phyloP scores from a whole-genome alignment of 2,888 invertebrate genomes.

The Neoitamus cyanurus region DNA sequence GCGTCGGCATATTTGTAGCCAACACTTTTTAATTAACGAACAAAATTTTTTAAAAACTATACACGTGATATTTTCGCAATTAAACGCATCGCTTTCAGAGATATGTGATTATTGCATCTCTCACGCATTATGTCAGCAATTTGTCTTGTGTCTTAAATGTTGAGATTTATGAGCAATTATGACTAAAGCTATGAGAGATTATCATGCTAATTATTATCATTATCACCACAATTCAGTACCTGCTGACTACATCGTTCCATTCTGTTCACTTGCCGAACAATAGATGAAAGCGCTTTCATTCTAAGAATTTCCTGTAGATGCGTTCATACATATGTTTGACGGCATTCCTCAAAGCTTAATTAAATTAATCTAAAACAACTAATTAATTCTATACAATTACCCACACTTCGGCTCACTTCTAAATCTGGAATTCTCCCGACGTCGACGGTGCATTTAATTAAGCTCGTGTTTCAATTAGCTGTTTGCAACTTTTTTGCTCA shows the following conservation, averaged over 20 bases:
- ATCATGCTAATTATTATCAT: background rate
- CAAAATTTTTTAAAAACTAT: background rate
- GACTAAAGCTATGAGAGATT: background rate
- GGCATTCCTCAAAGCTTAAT: background rate
- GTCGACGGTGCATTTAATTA: background rate
- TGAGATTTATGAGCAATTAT: background rate
- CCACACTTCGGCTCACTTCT: background rate
- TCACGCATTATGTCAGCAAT: background rate
- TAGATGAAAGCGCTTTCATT: background rate
- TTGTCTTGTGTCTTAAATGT: background rate
- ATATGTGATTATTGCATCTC: background rate
- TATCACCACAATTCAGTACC: background rate
- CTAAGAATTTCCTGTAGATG: background rate
- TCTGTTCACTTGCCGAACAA: too few species aligned
- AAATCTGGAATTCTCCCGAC: background rate
- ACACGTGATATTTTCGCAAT: background rate
- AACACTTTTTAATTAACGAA: background rate
- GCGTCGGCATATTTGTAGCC: background rate
- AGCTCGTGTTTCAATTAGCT: background rate
- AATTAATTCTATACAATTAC: background rate
- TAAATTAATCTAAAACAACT: background rate
- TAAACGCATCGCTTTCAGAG: background rate
- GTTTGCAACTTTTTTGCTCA: background rate
- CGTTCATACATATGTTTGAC: background rate
- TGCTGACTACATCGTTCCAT: background rate